These are phyloP conservation scores for Porites lobata DNA, from an alignment of 92 coral and sea anemone genomes.

Conservation along the genomic window DNA sequence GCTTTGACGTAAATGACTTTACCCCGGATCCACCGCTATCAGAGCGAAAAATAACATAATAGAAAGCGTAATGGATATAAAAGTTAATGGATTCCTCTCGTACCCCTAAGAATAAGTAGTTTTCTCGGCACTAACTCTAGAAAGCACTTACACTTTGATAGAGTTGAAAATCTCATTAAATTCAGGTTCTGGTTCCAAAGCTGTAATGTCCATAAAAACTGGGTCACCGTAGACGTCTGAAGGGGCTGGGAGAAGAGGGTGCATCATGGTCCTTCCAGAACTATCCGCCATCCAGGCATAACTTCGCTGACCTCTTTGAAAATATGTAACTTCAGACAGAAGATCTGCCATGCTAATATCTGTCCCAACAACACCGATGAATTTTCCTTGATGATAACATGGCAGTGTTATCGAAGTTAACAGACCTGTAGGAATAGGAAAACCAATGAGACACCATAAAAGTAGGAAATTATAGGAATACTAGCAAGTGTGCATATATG, in stretches of 20 bases:
- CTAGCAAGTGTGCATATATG: too few relatives aligned
- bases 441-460: background rate
- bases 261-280: conserved; percentile 72
- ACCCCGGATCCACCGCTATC: conserved; percentile 52
- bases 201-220: conserved; percentile 62
- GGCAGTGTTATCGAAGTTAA: conserved; percentile 72
- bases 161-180: conserved; percentile 51
- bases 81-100: background rate
- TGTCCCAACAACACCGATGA: conserved; percentile 77
- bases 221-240: conserved; percentile 53
- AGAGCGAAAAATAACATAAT: background rate
- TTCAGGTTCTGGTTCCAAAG: conserved; percentile 53
- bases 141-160: conserved; percentile 46
- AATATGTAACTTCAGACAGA: conserved; percentile 69
- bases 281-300: conserved; percentile 77
- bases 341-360: conserved; percentile 73
- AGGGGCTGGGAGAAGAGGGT: conserved; percentile 74
- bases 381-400: conserved; percentile 57
- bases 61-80: background rate
- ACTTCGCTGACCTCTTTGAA: conserved; percentile 70
- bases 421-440: conserved; percentile 46
- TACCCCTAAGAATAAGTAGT: background rate
- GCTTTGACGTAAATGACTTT: conserved; percentile 33
- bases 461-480: too few relatives aligned
- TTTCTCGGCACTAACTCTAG: too few relatives aligned